Conservation (phyloP, 1,140 invertebrate species). For the Drosophila pachea region DNA sequence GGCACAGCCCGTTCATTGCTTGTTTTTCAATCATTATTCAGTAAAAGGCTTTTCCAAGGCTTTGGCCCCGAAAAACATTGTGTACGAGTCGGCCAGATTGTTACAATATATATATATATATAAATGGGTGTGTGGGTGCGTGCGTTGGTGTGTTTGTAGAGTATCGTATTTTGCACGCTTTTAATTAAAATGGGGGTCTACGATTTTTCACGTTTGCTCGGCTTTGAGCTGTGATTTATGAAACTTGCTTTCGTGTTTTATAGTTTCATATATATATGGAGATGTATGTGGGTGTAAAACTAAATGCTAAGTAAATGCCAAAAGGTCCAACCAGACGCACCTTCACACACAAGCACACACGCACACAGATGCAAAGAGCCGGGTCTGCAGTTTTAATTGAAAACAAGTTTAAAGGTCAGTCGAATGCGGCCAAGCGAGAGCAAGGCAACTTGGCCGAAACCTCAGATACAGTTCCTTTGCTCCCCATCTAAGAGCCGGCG, state of each 20-base stretch:
- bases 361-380: constrained; percentile 9
- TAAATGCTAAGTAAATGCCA: constrained; percentile 75
- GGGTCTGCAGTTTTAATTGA: constrained; percentile 63
- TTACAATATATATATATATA: constrained; percentile 23
- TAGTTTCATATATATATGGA: constrained; percentile 52
- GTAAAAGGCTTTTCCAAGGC: constrained; percentile 68
- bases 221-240: constrained; percentile 73
- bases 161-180: constrained; percentile 77
- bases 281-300: constrained; percentile 42
- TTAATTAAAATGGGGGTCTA: constrained; percentile 74
- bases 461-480: constrained; percentile 21
- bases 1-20: constrained; percentile 48
- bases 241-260: constrained; percentile 73
- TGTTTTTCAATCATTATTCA: constrained; percentile 77
- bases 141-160: constrained; percentile 32
- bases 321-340: constrained; percentile 47
- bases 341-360: constrained; percentile 2
- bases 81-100: constrained; percentile 50
- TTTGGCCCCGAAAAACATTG: constrained; percentile 65
- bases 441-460: constrained; percentile 31
- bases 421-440: constrained; percentile 46
- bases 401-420: constrained; percentile 71
- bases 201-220: constrained; percentile 72
- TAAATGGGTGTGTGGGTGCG: constrained; percentile 14
- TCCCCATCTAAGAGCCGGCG: constrained; percentile 31